phyloP scores from a whole-genome alignment of 2,888 invertebrate genomes.

The Torymus aiolomorphi region DNA sequence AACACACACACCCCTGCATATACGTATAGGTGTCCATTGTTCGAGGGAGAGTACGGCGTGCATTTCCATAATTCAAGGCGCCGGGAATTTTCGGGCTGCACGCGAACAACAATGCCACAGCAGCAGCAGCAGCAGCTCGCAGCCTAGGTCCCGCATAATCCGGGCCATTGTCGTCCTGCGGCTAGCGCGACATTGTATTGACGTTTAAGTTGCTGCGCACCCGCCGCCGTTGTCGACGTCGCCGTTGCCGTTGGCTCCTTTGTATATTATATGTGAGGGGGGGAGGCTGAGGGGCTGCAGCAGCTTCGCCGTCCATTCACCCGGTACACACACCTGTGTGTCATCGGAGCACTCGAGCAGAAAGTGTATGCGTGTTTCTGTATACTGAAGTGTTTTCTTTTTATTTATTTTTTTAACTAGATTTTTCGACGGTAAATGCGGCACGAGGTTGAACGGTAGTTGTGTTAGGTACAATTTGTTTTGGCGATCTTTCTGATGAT shows the following conservation, averaged over 20 bases:
- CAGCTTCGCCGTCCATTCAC: neutral
- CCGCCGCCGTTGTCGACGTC: too few species aligned
- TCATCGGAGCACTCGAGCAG: too few species aligned
- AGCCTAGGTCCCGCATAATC: conserved; percentile 28
- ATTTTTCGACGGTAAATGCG: too few species aligned
- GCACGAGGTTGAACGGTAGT: too few species aligned
- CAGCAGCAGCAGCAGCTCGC: neutral
- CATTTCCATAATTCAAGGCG: conserved; percentile 51
- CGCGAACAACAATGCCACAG: conserved; percentile 26
- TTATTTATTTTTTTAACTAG: too few species aligned
- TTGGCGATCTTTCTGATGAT: too few species aligned
- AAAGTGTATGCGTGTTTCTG: too few species aligned
- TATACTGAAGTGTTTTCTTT: too few species aligned
- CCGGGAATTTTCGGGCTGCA: conserved; percentile 26
- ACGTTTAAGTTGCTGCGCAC: conserved; percentile 33
- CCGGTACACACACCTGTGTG: neutral
- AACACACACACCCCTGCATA: too few species aligned
- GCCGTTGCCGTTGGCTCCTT: neutral
- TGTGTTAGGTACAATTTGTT: too few species aligned
- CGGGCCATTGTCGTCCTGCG: conserved; percentile 25
- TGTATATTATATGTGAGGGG: neutral
- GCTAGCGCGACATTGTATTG: conserved; percentile 40
- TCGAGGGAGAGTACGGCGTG: neutral
- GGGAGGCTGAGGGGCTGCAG: neutral
- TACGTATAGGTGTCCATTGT: neutral